Base-by-base conservation (phyloP, 37 sponge, comb jelly and placozoan species). In the Hormiphora californensis region DNA sequence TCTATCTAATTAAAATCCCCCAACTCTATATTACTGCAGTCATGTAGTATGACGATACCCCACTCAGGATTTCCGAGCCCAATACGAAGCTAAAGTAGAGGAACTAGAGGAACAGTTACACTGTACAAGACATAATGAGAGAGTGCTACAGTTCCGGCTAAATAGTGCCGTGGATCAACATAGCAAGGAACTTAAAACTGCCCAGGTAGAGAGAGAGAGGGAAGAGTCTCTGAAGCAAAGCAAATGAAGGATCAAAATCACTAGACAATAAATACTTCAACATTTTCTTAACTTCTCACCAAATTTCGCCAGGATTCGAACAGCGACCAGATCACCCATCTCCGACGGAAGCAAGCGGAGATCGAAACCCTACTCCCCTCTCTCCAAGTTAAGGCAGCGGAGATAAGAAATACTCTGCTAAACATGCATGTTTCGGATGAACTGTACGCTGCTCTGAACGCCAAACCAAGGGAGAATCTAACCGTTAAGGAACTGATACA, bases 81-180 rank as follows among this genome's bases (percentile, higher is more conserved):
- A 73, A 46, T 33, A 73, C 44, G 81, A 73, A 15, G 41, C 81
- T 25, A 43, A 46, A 19, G 23, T 40, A 33, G 81, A 73, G 27
- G 81, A 73, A 3, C 32, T 73, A 28, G 81, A 73, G 25, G 81
- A 73, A 40, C 81, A 73, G 46, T 28, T 73, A 15, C 81, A 73
- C 44, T 32, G 46, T 5, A 46, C 81, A 36, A 33, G 35, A 38
- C 81, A 73, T 28, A 36, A 33, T 9, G 9, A 73, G 27, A 43
- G 43, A 33, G 25, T 73, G 9, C 27, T 41, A 2, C 81, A 73
- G 81, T 73, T 73, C 81, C 40, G 43, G 43, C 44, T 73, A 28
- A 73, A 73, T 46, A 73, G 81, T 73, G 81, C 81, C 27, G 46
- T 73, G 8, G 81, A 73, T 43, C 81, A 73, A 40, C 81, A 73